A percentile compares a stretch with the other conserved stretches of the same genome.
These are phyloP conservation scores for Autographa gamma DNA, from an alignment of 2,888 invertebrate genomes.

Conservation along the genomic window DNA sequence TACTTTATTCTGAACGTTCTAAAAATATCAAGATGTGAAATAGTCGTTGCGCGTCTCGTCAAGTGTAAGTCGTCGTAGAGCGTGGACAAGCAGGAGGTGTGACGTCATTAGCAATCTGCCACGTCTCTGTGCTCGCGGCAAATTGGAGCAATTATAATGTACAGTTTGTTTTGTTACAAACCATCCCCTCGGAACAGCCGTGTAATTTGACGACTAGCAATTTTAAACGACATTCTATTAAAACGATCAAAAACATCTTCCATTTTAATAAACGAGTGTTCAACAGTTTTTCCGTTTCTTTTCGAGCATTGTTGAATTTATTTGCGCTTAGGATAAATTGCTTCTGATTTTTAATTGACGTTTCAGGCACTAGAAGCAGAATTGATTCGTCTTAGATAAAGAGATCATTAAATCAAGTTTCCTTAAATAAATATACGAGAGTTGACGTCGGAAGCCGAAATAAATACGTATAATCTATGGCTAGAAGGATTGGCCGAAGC, in stretches of 20 bases:
- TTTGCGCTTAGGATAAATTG: constrained; percentile 7
- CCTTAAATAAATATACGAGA: background rate
- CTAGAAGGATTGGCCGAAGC: constrained; percentile 37
- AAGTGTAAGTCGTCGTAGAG: constrained; percentile 53
- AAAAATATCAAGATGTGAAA: background rate
- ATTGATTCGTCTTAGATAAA: background rate
- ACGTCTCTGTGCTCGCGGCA: constrained; percentile 72
- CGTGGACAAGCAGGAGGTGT: constrained; percentile 69
- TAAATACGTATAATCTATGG: constrained; percentile 60
- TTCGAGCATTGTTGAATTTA: constrained; percentile 16
- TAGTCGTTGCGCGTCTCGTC: constrained; percentile 21
- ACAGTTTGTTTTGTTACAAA: constrained; percentile 75
- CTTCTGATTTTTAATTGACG: constrained; percentile 17
- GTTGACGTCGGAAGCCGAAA: constrained; percentile 39
- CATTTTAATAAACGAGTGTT: constrained; percentile 44
- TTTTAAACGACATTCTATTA: constrained; percentile 41
- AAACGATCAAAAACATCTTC: constrained; percentile 61
- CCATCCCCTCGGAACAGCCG: constrained; percentile 49
- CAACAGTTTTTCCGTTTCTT: constrained; percentile 40
- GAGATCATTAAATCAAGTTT: background rate
- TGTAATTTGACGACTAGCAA: constrained; percentile 49
- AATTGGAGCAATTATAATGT: constrained; percentile 83
- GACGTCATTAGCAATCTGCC: constrained; percentile 81
- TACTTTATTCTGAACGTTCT: background rate
- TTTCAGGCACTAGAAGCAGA: background rate